Conservation (phyloP, 2,113 vertebrate genomes). For the Pterocles orientalis region DNA sequence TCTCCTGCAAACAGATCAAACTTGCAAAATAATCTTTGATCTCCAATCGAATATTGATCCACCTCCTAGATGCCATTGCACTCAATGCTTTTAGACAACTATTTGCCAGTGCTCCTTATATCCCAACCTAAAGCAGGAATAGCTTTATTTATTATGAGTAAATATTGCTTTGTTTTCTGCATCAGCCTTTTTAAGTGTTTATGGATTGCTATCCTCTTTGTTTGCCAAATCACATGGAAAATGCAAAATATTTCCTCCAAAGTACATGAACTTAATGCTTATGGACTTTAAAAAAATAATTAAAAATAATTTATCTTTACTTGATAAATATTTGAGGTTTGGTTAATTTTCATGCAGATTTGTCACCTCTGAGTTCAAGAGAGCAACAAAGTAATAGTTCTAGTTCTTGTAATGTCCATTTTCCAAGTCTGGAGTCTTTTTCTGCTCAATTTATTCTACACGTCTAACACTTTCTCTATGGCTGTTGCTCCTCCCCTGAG, state of each 20-base stretch:
- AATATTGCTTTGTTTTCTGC: background rate
- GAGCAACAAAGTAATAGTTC: background rate
- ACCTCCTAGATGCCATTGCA: background rate
- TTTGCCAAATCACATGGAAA: background rate
- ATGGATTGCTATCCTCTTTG: background rate
- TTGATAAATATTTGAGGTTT: background rate
- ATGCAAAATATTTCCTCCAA: background rate
- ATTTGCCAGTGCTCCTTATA: background rate
- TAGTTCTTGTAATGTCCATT: background rate
- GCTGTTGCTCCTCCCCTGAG: background rate
- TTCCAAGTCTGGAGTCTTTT: background rate
- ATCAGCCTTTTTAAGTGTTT: background rate
- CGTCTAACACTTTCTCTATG: background rate
- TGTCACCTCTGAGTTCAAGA: background rate
- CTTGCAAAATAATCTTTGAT: background rate
- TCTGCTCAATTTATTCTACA: background rate
- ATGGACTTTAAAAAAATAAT: background rate
- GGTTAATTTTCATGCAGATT: background rate
- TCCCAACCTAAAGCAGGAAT: background rate
- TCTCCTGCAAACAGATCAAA: background rate
- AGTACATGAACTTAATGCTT: background rate
- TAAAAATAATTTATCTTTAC: background rate
- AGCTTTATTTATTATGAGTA: background rate
- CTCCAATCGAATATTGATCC: background rate
- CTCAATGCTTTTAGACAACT: background rate